Evolutionary conservation across 2,888 invertebrate genomes (phyloP).

Genomic region (Drosophila fungiperda): DNA sequence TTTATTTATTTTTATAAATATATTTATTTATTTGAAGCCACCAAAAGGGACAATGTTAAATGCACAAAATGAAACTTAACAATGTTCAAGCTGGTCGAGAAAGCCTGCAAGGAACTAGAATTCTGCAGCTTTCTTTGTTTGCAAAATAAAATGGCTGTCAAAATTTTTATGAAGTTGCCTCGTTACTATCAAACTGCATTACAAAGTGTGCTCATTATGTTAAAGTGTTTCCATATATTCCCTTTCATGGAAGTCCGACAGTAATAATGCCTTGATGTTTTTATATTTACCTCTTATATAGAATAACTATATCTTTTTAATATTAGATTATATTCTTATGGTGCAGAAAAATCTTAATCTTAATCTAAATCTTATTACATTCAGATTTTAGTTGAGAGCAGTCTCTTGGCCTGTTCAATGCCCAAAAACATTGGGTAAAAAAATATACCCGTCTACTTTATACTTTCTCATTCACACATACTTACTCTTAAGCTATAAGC

Average conservation of each 20-base stretch:
- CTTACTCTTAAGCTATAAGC: neutral
- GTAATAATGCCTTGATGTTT: neutral
- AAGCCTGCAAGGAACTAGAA: neutral
- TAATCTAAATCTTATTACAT: no score
- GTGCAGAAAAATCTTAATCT: no score
- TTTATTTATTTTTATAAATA: conserved; percentile 1
- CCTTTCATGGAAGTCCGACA: neutral
- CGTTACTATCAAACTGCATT: conserved; percentile 13
- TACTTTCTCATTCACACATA: neutral
- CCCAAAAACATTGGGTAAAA: neutral
- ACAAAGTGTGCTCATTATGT: neutral
- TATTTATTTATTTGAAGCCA: neutral
- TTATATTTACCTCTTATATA: neutral
- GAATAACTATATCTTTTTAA: neutral
- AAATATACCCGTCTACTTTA: neutral
- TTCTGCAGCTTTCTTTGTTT: conserved; percentile 23
- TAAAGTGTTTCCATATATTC: neutral
- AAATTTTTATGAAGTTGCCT: conserved; percentile 26
- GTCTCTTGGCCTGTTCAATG: neutral
- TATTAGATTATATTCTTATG: neutral
- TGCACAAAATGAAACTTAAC: neutral
- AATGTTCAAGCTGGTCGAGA: neutral
- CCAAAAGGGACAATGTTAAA: conserved; percentile 2
- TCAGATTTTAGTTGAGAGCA: neutral
- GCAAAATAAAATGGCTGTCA: conserved; percentile 4